A percentile compares a stretch with the other conserved stretches of the same genome.
Conservation (phyloP, 2,888 invertebrate species). For the Ctenicera cuprea region DNA sequence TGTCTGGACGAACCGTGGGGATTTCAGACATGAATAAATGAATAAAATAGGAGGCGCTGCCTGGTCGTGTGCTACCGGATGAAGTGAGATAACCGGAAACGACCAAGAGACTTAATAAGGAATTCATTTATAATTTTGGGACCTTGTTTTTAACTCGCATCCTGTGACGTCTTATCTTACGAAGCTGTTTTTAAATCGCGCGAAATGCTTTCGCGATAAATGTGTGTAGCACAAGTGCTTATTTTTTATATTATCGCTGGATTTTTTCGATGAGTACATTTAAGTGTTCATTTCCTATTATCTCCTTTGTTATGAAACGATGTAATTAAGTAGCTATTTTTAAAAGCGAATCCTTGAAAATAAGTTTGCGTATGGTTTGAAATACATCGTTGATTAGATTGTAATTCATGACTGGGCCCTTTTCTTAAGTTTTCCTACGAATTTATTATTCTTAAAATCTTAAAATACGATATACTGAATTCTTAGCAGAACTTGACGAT, state of each 20-base stretch:
- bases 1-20: slow-evolving; percentile 21
- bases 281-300: background rate
- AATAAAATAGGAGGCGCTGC: slow-evolving; percentile 27
- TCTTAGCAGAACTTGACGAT: too few species aligned
- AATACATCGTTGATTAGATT: too few species aligned
- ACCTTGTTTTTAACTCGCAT: slow-evolving; percentile 44
- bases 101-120: slow-evolving; percentile 47
- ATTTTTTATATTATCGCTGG: slow-evolving; percentile 1
- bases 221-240: slow-evolving; percentile 1
- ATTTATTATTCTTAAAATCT: too few species aligned
- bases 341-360: slow-evolving; percentile 2
- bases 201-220: slow-evolving; percentile 4
- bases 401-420: too few species aligned
- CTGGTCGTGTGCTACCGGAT: slow-evolving; percentile 44
- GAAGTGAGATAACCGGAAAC: slow-evolving; percentile 48
- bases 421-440: too few species aligned
- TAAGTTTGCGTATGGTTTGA: background rate
- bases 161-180: slow-evolving; percentile 30
- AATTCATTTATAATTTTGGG: slow-evolving; percentile 38
- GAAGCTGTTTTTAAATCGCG: background rate
- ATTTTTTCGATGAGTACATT: background rate
- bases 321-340: slow-evolving; percentile 7
- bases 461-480: too few species aligned
- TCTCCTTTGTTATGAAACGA: slow-evolving; percentile 5
- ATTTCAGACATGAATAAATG: slow-evolving; percentile 26